These are phyloP conservation scores for Grammomys surdaster DNA, from an alignment of 2,113 vertebrate species.

Conservation along the genomic window DNA sequence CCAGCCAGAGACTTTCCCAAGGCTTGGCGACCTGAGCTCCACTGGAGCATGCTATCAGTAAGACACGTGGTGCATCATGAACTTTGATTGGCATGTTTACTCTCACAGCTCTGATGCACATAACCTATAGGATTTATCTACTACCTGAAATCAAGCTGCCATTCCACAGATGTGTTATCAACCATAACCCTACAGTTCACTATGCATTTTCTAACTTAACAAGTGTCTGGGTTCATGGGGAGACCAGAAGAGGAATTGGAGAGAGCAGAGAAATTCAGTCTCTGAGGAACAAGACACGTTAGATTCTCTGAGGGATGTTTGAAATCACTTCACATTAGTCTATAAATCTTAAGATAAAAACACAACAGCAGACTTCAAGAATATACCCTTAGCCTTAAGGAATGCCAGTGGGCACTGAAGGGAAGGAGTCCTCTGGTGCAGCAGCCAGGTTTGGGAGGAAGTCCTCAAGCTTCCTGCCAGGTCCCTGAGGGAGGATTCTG, in stretches of 20 bases:
- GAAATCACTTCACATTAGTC: slow-evolving; percentile 62
- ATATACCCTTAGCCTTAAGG: rapidly evolving
- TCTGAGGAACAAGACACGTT: background rate
- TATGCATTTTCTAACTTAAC: slow-evolving; percentile 37
- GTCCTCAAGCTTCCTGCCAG: background rate
- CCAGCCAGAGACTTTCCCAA: background rate
- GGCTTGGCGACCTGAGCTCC: background rate
- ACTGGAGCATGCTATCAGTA: slow-evolving; percentile 15
- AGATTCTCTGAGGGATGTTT: slow-evolving; percentile 3
- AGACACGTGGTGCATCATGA: slow-evolving; percentile 67
- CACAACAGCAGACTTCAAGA: background rate
- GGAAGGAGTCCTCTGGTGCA: background rate
- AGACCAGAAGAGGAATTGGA: slow-evolving; percentile 68
- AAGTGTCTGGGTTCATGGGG: slow-evolving; percentile 44
- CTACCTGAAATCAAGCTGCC: slow-evolving; percentile 65
- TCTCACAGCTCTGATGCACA: slow-evolving; percentile 73
- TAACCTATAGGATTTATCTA: slow-evolving; percentile 21
- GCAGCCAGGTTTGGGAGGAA: background rate
- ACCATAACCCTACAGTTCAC: slow-evolving; percentile 38
- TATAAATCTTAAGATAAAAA: slow-evolving; percentile 54
- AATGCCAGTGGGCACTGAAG: background rate
- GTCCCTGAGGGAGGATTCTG: background rate
- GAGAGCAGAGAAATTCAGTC: slow-evolving; percentile 15
- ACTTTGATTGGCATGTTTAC: slow-evolving; percentile 43
- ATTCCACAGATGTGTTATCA: slow-evolving; percentile 41